These are phyloP conservation scores for Brachyistius frenatus DNA, from an alignment of 2,113 vertebrate species.

Conservation along the genomic window DNA sequence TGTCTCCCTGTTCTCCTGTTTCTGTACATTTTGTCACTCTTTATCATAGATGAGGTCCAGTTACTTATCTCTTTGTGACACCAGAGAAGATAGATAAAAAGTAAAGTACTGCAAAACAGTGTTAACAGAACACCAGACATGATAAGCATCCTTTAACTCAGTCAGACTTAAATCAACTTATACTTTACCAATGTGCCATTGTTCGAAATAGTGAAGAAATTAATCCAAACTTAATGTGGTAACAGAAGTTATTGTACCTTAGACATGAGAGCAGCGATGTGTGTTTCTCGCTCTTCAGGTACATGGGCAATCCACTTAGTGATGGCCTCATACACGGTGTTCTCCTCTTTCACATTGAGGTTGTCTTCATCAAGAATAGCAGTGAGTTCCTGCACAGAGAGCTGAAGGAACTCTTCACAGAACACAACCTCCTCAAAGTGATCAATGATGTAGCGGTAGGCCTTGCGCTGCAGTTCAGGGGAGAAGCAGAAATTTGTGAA, in stretches of 20 bases:
- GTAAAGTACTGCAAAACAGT: too few species aligned
- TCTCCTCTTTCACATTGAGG: conserved; percentile 54
- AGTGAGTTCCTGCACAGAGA: conserved; percentile 81
- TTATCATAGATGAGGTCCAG: too few species aligned
- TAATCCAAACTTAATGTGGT: too few species aligned
- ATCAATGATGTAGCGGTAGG: conserved; percentile 84
- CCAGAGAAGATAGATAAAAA: too few species aligned
- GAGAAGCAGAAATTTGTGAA: conserved; percentile 60
- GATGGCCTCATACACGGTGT: conserved; percentile 34
- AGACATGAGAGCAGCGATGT: conserved; percentile 37
- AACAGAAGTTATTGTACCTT: conserved; percentile 44
- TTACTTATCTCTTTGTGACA: too few species aligned
- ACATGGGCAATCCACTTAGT: conserved; percentile 42
- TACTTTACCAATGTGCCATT: too few species aligned
- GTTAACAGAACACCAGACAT: too few species aligned
- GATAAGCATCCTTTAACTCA: too few species aligned
- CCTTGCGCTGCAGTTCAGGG: conserved; percentile 74
- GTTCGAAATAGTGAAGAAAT: too few species aligned
- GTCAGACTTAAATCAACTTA: too few species aligned
- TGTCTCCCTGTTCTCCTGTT: too few species aligned
- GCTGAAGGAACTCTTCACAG: conserved; percentile 84
- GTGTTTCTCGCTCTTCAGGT: conserved; percentile 12
- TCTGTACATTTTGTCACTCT: too few species aligned
- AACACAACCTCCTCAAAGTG: conserved; percentile 83
- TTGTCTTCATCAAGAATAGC: conserved; percentile 79